Conservation (phyloP, 2,797 vertebrate genomes). For the Hippopotamyrus pictus region DNA sequence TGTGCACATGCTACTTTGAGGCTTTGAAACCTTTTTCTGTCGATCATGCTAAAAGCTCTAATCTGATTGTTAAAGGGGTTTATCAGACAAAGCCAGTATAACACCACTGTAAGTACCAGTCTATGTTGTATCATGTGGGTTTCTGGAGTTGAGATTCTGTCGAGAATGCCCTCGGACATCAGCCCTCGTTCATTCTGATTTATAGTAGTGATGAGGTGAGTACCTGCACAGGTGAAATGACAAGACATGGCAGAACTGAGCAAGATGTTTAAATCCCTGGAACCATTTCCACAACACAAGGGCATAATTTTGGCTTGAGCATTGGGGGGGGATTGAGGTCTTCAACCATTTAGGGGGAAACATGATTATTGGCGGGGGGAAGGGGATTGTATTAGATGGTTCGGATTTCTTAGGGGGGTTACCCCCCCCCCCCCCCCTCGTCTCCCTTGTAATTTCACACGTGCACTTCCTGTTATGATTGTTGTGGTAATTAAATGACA, state of each 20-base stretch:
- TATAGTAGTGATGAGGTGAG: not conserved
- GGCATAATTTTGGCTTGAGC: not conserved
- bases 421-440: not conserved
- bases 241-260: not conserved
- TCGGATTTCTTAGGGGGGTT: not conserved
- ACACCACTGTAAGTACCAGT: slow-evolving; percentile 70
- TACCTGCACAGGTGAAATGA: not conserved
- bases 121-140: slow-evolving; percentile 62
- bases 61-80: slow-evolving; percentile 76
- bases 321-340: not conserved
- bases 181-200: slow-evolving; percentile 14
- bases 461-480: too few relatives aligned
- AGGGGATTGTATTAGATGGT: not conserved
- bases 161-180: slow-evolving; percentile 37
- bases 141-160: slow-evolving; percentile 43
- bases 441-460: not conserved
- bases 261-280: not conserved
- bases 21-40: slow-evolving; percentile 58
- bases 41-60: slow-evolving; percentile 71
- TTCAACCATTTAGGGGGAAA: not conserved
- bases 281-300: not conserved
- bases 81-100: slow-evolving; percentile 77
- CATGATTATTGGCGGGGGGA: not conserved
- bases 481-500: slow-evolving; percentile 32
- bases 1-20: slow-evolving; percentile 35